Evolutionary conservation across 2,797 vertebrate species (phyloP), one percentile per base, ranked within the genome.

Genomic region (Esox lucius): DNA sequence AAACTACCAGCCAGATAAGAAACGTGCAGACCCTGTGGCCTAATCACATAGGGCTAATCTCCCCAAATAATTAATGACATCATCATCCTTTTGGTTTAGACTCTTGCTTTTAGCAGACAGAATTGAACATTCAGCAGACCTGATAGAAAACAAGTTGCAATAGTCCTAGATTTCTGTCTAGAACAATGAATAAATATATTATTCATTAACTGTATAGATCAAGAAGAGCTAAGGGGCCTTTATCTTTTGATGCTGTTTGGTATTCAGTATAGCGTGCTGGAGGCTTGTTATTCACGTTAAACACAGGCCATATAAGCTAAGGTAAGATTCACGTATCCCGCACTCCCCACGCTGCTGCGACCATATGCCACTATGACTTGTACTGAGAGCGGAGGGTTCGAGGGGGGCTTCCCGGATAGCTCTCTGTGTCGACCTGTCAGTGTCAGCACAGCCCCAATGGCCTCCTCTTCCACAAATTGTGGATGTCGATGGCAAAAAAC

Each of bases 1-100:
- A 84, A 79, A 35, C 69, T 53, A 59, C 28, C 22, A 69, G 19
- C 74, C 76, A 78, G 79, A 86, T 80, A 79, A 76, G 51, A 17
- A 80, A 74, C 77, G 81, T 75, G 76, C 70, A 75, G 74, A 51
- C 56, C 80, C 78, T 70, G 56, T 81, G 82, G 82, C 82, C 81
- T 77, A 75, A 80, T 86, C 62, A 65, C 28, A 65, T 66, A 66
- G 17, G 28, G 68, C 42, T 69, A 85, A 85, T 85, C 83, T 78
- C 69, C 39, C 65, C 79, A 80, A 84, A 84, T 86, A 71, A 80
- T 72, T 76, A 76, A 82, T 88, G 83, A 82, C 81, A 84, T 84
- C 80, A 86, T 78, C 70, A 24, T 66, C 68, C 75, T 76, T 48
- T 31, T 12, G 48, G 49, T 31, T 51, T 19, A 70, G 26, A 49